These are phyloP conservation scores for Penaeus monodon DNA, from an alignment of 2,888 invertebrate species.

Conservation along the genomic window DNA sequence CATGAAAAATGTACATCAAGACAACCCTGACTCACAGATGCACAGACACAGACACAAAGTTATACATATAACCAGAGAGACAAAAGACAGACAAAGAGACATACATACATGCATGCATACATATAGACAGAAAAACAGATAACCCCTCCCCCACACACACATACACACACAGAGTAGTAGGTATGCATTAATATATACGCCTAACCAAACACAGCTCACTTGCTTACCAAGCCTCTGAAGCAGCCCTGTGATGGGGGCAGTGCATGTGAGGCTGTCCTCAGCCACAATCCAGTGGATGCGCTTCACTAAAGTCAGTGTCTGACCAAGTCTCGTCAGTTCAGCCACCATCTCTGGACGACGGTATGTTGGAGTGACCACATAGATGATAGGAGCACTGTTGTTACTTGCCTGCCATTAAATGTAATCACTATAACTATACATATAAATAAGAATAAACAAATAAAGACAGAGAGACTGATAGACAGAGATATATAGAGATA, in stretches of 20 bases:
- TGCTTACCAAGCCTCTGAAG: slow-evolving; percentile 57
- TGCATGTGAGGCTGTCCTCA: slow-evolving; percentile 63
- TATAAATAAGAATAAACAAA: too few relatives aligned
- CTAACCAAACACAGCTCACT: not conserved
- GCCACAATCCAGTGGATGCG: slow-evolving; percentile 64
- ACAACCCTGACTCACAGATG: too few relatives aligned
- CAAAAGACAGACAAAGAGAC: too few relatives aligned
- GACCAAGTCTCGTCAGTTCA: slow-evolving; percentile 65
- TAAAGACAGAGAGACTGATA: not conserved
- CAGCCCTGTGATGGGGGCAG: slow-evolving; percentile 46
- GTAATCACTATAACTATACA: too few relatives aligned
- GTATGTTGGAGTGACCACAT: slow-evolving; percentile 64
- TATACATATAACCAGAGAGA: too few relatives aligned
- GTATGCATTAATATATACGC: too few relatives aligned
- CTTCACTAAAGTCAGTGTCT: slow-evolving; percentile 64
- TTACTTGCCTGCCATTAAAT: slow-evolving; percentile 34
- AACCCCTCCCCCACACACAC: not conserved
- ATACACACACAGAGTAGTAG: not conserved
- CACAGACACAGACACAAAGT: too few relatives aligned
- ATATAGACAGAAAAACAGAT: not conserved
- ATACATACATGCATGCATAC: not conserved
- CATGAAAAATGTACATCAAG: too few relatives aligned
- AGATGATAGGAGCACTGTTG: slow-evolving; percentile 44
- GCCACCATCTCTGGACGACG: slow-evolving; percentile 64
- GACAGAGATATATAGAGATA: not conserved